Evolutionary conservation across 2,797 vertebrate genomes (phyloP).

Genomic region (Sebastes glaucus): DNA sequence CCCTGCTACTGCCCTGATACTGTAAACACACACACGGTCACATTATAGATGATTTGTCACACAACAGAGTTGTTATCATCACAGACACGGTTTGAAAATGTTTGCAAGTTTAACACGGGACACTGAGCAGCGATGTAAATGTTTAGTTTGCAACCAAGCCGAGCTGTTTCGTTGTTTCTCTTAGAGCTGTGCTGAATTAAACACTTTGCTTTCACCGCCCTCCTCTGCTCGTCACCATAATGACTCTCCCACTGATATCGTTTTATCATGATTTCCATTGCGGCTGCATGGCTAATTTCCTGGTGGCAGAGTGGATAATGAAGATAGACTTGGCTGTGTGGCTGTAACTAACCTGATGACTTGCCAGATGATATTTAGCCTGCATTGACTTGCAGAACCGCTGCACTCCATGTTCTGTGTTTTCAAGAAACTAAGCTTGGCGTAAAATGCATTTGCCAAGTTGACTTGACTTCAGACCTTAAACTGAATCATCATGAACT

Average conservation of each 20-base stretch:
- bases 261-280: constrained; percentile 49
- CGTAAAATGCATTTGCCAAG: constrained; percentile 13
- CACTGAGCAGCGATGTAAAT: constrained; percentile 37
- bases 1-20: constrained; percentile 44
- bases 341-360: constrained; percentile 58
- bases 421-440: background rate
- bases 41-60: constrained; percentile 32
- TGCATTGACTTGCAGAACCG: constrained; percentile 20
- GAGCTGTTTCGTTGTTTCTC: constrained; percentile 32
- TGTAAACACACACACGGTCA: background rate
- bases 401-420: background rate
- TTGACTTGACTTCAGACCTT: background rate
- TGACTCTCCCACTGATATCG: constrained; percentile 25
- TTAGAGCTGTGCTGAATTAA: background rate
- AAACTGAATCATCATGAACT: background rate
- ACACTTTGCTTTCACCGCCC: background rate
- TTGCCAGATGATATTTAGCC: constrained; percentile 49
- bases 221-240: constrained; percentile 31
- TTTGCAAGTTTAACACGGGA: constrained; percentile 29
- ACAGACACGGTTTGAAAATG: constrained; percentile 12
- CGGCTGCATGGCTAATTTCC: constrained; percentile 64
- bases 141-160: constrained; percentile 35
- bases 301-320: constrained; percentile 55
- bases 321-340: constrained; percentile 58
- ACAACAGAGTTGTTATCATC: constrained; percentile 31